Percentiles rank a stretch among this genome's conserved stretches.
Evolutionary conservation across 2,113 vertebrate genomes (phyloP).

Genomic region (Poeciliopsis occidentalis): DNA sequence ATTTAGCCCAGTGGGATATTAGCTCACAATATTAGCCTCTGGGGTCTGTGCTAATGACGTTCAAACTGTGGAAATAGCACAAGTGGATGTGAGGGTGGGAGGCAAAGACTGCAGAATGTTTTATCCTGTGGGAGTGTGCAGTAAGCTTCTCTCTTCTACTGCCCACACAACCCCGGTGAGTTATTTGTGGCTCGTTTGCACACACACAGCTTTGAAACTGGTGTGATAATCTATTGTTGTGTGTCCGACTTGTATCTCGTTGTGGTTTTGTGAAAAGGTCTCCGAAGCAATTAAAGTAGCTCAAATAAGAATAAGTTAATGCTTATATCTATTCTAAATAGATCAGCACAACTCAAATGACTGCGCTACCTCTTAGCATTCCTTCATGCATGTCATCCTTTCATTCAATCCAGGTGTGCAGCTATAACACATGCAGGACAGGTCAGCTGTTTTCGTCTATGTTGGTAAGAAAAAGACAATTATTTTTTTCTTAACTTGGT

Average conservation of each 20-base stretch:
- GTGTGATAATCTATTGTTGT: neutral
- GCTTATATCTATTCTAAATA: too few species aligned
- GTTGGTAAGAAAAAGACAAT: too few species aligned
- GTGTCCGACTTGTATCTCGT: neutral
- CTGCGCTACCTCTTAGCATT: too few species aligned
- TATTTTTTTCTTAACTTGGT: too few species aligned
- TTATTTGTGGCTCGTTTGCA: constrained; percentile 11
- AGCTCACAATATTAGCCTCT: constrained; percentile 27
- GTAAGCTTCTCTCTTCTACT: constrained; percentile 6
- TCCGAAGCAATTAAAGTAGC: neutral
- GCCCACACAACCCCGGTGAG: constrained; percentile 1
- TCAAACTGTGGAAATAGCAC: constrained; percentile 31
- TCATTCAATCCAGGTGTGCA: too few species aligned
- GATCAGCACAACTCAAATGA: too few species aligned
- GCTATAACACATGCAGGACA: too few species aligned
- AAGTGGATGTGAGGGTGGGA: constrained; percentile 28
- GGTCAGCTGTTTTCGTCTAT: too few species aligned
- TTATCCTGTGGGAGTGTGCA: constrained; percentile 11
- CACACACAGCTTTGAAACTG: neutral
- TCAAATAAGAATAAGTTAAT: too few species aligned
- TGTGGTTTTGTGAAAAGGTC: neutral
- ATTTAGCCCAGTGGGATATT: constrained; percentile 9
- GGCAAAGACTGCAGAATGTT: constrained; percentile 11
- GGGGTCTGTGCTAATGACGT: constrained; percentile 27
- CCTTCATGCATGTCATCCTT: too few species aligned